Conservation (phyloP, 2,888 invertebrate species). For the Sarcophaga carnaria region DNA sequence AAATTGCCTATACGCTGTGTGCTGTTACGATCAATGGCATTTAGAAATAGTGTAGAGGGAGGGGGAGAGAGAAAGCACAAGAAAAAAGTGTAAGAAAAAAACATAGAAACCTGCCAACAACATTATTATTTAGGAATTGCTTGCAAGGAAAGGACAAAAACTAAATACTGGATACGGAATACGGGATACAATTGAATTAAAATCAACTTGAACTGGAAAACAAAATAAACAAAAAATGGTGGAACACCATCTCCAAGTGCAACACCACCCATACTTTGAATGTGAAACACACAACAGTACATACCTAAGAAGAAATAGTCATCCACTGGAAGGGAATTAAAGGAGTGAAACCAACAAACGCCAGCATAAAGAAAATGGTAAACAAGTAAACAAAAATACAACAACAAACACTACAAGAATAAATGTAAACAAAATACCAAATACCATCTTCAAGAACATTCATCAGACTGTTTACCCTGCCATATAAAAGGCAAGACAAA, state of each 20-base stretch:
- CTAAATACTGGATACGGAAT: conserved; percentile 2
- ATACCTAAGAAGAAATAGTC: not conserved
- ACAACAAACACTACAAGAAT: no score
- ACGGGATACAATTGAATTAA: conserved; percentile 62
- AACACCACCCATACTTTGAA: conserved; percentile 56
- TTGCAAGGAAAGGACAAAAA: conserved; percentile 70
- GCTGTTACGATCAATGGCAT: not conserved
- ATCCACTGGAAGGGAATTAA: conserved; percentile 37
- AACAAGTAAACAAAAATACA: no score
- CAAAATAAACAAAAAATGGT: not conserved
- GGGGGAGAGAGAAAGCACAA: no score
- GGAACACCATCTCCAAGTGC: conserved; percentile 7
- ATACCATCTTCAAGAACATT: no score
- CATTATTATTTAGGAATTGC: conserved; percentile 67
- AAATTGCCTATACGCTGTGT: not conserved
- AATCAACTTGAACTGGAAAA: conserved; percentile 42
- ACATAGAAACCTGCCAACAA: conserved; percentile 41
- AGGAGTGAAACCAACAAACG: conserved; percentile 34
- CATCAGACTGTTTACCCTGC: no score
- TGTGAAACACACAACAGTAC: not conserved
- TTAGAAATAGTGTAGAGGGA: no score
- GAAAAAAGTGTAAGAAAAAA: not conserved
- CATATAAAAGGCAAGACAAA: no score
- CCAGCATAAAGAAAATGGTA: no score
- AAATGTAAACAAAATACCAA: no score